A percentile compares a stretch with the other conserved stretches of the same genome.
phyloP scores from a whole-genome alignment of 2,888 invertebrate species.

The Drosophila limbata region DNA sequence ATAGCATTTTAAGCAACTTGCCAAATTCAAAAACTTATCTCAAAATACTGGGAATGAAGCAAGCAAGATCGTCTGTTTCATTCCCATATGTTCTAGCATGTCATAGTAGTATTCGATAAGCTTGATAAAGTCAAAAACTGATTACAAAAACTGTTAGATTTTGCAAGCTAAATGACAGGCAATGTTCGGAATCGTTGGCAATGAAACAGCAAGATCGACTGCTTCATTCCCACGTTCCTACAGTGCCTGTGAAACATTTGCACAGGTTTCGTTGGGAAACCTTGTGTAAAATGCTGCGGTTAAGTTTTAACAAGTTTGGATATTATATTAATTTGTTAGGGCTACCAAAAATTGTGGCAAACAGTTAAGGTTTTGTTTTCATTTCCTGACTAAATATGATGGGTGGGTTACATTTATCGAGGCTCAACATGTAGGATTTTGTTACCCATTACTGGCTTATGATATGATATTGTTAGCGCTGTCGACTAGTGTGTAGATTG shows the following conservation, averaged over 20 bases:
- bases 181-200: slow-evolving; percentile 16
- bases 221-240: slow-evolving; percentile 29
- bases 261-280: slow-evolving; percentile 38
- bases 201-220: slow-evolving; percentile 42
- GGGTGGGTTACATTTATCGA: slow-evolving; percentile 74
- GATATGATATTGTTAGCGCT: slow-evolving; percentile 46
- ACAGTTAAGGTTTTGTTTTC: slow-evolving; percentile 26
- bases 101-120: slow-evolving; percentile 18
- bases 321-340: slow-evolving; percentile 21
- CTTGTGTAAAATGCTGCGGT: slow-evolving; percentile 32
- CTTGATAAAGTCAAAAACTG: slow-evolving; percentile 32
- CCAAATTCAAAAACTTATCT: slow-evolving; percentile 41
- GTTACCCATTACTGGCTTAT: slow-evolving; percentile 40
- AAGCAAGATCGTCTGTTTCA: slow-evolving; percentile 43
- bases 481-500: slow-evolving; percentile 25
- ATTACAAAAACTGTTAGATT: slow-evolving; percentile 28
- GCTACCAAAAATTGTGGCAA: slow-evolving; percentile 40
- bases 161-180: slow-evolving; percentile 10
- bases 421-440: slow-evolving; percentile 36
- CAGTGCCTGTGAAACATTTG: not conserved
- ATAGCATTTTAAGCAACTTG: slow-evolving; percentile 29
- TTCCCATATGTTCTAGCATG: slow-evolving; percentile 31
- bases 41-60: slow-evolving; percentile 43
- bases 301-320: slow-evolving; percentile 7
- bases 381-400: slow-evolving; percentile 48